These are phyloP conservation scores for Callyntrura sp. DNA, from an alignment of 2,888 invertebrate species.

Conservation along the genomic window DNA sequence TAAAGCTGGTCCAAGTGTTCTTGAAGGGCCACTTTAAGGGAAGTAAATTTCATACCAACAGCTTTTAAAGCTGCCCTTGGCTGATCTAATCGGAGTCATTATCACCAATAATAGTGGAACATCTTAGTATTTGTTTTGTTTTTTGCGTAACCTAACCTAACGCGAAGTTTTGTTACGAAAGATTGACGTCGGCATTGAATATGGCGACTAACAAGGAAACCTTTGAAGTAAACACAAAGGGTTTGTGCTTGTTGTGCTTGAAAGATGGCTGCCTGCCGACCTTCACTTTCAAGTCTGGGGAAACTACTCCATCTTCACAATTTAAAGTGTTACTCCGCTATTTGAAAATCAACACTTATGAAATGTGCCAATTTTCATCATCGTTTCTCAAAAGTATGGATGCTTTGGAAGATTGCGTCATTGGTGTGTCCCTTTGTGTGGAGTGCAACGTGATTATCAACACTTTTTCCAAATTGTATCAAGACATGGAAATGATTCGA, in stretches of 20 bases:
- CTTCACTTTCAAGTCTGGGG: too few species aligned
- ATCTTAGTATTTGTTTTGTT: too few species aligned
- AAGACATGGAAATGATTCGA: conserved; percentile 38
- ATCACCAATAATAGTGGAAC: too few species aligned
- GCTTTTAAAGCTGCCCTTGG: too few species aligned
- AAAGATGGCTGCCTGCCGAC: not conserved
- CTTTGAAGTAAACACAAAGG: conserved; percentile 49
- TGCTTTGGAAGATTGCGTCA: conserved; percentile 18
- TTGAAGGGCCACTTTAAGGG: too few species aligned
- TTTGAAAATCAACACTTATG: conserved; percentile 51
- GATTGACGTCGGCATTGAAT: too few species aligned
- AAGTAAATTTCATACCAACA: too few species aligned
- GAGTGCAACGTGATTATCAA: not conserved
- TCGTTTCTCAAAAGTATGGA: conserved; percentile 44
- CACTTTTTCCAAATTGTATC: conserved; percentile 41
- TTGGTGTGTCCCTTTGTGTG: conserved; percentile 8
- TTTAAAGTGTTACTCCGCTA: conserved; percentile 59
- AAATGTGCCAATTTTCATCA: conserved; percentile 48
- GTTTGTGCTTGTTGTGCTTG: conserved; percentile 53
- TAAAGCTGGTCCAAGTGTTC: too few species aligned
- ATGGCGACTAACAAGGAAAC: not conserved
- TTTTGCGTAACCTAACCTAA: too few species aligned
- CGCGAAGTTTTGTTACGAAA: too few species aligned
- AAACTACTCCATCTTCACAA: too few species aligned
- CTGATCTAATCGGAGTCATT: too few species aligned